These are phyloP conservation scores for Parnassius glacialis DNA, from an alignment of 2,888 invertebrate species.

Conservation along the genomic window DNA sequence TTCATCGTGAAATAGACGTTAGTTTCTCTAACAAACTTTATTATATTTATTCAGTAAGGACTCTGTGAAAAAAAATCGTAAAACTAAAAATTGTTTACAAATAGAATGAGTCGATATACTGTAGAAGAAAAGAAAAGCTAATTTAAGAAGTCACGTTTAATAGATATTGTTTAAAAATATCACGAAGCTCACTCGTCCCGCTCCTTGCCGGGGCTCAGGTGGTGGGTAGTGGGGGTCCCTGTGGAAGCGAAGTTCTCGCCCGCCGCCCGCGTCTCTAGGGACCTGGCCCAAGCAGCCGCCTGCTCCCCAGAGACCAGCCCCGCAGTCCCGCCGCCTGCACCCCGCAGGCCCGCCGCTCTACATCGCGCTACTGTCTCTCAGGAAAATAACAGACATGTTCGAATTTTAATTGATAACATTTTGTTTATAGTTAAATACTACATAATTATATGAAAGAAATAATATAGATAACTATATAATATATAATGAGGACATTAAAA, in stretches of 20 bases:
- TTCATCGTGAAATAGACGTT: too few species aligned
- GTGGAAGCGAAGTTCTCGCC: constrained; percentile 71
- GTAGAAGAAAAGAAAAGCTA: constrained; percentile 18
- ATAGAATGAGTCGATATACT: not conserved
- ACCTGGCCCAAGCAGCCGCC: constrained; percentile 72
- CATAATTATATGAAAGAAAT: too few species aligned
- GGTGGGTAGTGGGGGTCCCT: constrained; percentile 62
- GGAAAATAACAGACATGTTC: constrained; percentile 70
- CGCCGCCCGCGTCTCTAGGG: constrained; percentile 73
- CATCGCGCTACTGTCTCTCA: constrained; percentile 37
- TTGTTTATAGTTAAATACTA: not conserved
- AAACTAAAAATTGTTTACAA: too few species aligned
- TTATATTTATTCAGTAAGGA: too few species aligned
- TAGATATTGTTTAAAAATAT: constrained; percentile 71
- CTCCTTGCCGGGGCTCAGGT: constrained; percentile 45
- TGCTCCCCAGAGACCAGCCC: constrained; percentile 61
- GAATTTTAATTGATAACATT: constrained; percentile 66
- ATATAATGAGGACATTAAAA: too few species aligned
- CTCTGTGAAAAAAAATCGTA: too few species aligned
- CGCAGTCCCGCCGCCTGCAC: constrained; percentile 39
- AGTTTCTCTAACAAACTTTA: too few species aligned
- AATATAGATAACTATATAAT: too few species aligned
- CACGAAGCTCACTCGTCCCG: constrained; percentile 54
- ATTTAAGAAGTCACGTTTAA: constrained; percentile 32
- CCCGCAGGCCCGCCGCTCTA: constrained; percentile 32